Evolutionary conservation across 2,113 vertebrate species (phyloP).

Genomic region (Cyanoderma ruficeps): DNA sequence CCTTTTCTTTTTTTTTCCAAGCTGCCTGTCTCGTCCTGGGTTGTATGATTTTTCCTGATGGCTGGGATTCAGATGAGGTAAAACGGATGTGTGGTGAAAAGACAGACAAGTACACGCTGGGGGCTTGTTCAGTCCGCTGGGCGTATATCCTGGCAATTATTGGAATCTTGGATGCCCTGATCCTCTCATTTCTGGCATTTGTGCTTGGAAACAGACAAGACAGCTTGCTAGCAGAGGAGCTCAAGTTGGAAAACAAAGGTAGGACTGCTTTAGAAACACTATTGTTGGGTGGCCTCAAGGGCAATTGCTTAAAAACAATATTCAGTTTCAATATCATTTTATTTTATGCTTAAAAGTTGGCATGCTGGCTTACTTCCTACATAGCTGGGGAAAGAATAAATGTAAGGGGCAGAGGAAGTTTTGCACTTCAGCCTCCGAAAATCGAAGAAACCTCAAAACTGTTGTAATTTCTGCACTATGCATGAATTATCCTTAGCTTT

Average conservation of each 20-base stretch:
- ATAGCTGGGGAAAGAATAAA: not conserved
- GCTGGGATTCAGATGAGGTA: conserved; percentile 94
- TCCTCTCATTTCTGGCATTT: conserved; percentile 96
- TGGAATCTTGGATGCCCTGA: conserved; percentile 95
- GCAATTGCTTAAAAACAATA: conserved; percentile 2
- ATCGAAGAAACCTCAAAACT: not conserved
- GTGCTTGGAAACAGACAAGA: conserved; percentile 97
- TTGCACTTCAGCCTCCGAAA: not conserved
- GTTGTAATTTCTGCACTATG: not conserved
- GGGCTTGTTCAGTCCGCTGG: conserved; percentile 94
- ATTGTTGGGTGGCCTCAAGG: not conserved
- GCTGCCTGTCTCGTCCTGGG: conserved; percentile 95
- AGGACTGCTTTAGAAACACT: conserved; percentile 57
- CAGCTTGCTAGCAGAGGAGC: conserved; percentile 93
- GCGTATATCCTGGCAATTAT: conserved; percentile 96
- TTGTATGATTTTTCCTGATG: conserved; percentile 97
- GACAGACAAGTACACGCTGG: conserved; percentile 93
- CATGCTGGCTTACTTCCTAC: not conserved
- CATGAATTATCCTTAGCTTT: not conserved
- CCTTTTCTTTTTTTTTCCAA: conserved; percentile 67
- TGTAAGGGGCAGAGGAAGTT: not conserved
- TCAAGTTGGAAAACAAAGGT: conserved; percentile 98
- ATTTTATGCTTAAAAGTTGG: not conserved
- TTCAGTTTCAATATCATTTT: not conserved
- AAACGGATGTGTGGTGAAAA: conserved; percentile 93